Evolutionary conservation across 35 echinoderm and acorn worm genomes (phyloP), one percentile per base, ranked within the genome.

Genomic region (Anneissia japonica): DNA sequence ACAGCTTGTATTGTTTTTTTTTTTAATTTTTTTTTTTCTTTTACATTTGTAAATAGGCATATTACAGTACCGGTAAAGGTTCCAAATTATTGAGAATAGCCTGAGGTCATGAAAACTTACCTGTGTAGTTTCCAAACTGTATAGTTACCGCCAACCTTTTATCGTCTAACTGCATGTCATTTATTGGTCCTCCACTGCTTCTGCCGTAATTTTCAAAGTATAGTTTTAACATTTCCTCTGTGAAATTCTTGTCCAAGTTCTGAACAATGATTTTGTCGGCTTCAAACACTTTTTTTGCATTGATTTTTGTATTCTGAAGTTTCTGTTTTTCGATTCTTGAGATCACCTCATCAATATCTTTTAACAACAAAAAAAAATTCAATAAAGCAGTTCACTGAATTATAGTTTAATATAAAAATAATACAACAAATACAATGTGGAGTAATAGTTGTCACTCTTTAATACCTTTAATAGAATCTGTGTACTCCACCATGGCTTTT

Each of bases 141-240:
- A 89, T 80, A 31, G 41, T 89, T 39, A 56, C 87, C 26, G 39
- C 38, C 12, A 39, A 31, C 0, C 74, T 72, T 30, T 17, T 39
- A 23, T 37, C 28, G 73, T 82, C 38, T 3, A 82, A 43, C 3
- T 75, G 13, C 32, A 89, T 37, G 1, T 89, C 87, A 39, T 73
- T 35, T 28, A 89, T 80, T 40, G 23, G 17, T 31, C 87, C 72
- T 32, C 87, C 87, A 36, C 87, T 80, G 77, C 87, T 89, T 76
- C 73, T 82, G 34, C 39, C 30, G 13, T 41, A n/a, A 74, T 77
- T 89, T 31, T 89, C 87, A 76, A 89, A 89, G 37, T 89, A 89
- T 64, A 83, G 40, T 37, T 75, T 73, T 2, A 89, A 35, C 14
- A 64, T 46, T 0, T 89, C 87, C 28, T 74, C 35, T 21, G 64